Evolutionary conservation across 2,888 invertebrate species (phyloP), one percentile per base, ranked within the genome.

Genomic region (Linnaemya tessellans): DNA sequence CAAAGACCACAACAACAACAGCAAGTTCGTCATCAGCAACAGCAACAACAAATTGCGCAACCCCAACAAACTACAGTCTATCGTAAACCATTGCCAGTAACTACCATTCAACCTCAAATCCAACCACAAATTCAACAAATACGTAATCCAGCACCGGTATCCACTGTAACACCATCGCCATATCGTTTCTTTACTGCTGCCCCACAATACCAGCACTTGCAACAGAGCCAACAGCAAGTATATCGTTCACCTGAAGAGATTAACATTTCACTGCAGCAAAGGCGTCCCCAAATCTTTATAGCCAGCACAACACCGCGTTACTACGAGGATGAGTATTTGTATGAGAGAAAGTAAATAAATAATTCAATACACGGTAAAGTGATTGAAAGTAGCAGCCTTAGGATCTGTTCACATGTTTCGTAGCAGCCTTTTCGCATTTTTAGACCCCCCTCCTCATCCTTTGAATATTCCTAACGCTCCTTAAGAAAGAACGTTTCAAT

Each of bases 231-330:
- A 41, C 94, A 94, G 87, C 96, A 97, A 90, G 97, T 97, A 62
- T 97, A 96, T 93, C 95, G 96, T 89, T 95, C 96, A 54, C 96
- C 97, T 4, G 97, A 97, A 91, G 97, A 97, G 91, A 96, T 97
- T 68, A 97, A 97, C 91, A 97, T 97, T 88, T 96, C 97, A 4
- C 94, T 97, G 70, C 96, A 95, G 84, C 97, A 97, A 91, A 94
- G 97, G 90, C 94, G 97, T 89, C 97, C 97, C 18, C 90, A 92
- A 80, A 93, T 94, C 54, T 92, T 90, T 67, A 90, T 92, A 65
- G 90, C 91, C 80, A 91, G 93, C 49, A 90, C 91, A 87, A 93
- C 93, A 88, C 92, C 92, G 74, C 91, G 92, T 75, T 92, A 92
- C 87, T 91, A 90, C 79, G 93, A 92, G 84, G 92, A 92, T 80